Base-by-base conservation (phyloP, 2,888 invertebrate genomes). In the Epistrophe eligans region DNA sequence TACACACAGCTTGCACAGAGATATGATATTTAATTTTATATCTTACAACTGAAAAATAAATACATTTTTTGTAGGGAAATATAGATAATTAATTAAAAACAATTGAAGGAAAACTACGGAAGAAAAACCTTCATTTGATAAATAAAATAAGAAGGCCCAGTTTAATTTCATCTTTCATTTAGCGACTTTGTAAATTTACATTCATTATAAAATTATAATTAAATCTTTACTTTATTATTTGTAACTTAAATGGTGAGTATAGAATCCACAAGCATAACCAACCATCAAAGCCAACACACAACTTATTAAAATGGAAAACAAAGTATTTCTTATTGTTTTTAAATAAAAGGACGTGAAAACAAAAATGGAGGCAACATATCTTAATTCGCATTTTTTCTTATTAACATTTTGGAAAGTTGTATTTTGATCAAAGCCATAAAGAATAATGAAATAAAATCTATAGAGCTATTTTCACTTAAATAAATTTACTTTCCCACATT, bases 401-500 rank as follows among this genome's bases (percentile, higher is more conserved):
- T 73, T 19, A 9, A 45, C 35, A n/a, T 11, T 70, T 85, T 85
- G 81, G 81, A 73, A 81, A 81, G 84, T 85, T 85, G 84, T 81
- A 81, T 82, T 58, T 74, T 45, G 4, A 52, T 43, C 11, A 64
- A 40, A 64, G 57, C 45, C 48, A 38, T 35, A 45, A 19, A 3
- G 43, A 43, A 48, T 24, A 24, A 19, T 4, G n/a, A 7, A n/a
- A 24, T 13, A 64, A 17, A 28, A 58, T 3, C 0, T 15, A 43
- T 43, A 13, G 4, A 8, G 13, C 8, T 11, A 13, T 19, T 67
- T 62, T 66, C 40, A 38, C 24, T 55, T 57, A 74, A 4, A 50
- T 38, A 66, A 32, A 50, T 19, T 38, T 55, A 57, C 24, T 28
- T 88, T 79, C 62, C 60, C 70, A 83, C 32, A 71, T 91, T 91